Conservation (phyloP, 2,797 vertebrate genomes). For the Myioborus miniatus region DNA sequence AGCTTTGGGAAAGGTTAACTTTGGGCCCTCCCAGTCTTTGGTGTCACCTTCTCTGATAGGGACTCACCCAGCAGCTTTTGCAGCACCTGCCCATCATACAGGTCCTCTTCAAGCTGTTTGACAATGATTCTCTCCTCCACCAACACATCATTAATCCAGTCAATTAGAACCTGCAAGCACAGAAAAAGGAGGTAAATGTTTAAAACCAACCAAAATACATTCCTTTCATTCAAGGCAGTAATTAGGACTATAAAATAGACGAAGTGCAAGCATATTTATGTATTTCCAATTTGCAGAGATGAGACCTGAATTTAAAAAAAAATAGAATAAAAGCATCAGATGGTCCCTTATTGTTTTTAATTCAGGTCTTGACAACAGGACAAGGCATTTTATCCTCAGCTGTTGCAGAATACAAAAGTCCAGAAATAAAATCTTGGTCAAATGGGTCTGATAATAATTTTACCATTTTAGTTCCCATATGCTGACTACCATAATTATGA, state of each 20-base stretch:
- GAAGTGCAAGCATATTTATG: neutral
- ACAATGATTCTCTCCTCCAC: constrained; percentile 97
- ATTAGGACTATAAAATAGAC: neutral
- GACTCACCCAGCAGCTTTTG: constrained; percentile 95
- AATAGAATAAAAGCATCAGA: neutral
- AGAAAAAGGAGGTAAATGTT: neutral
- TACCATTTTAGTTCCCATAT: neutral
- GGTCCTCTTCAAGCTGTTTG: constrained; percentile 94
- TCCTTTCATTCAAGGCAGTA: neutral
- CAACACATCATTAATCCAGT: constrained; percentile 95
- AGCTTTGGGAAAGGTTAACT: neutral
- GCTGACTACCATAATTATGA: neutral
- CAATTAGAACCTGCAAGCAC: constrained; percentile 86
- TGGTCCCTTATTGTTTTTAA: neutral
- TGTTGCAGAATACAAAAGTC: neutral
- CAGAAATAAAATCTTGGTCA: neutral
- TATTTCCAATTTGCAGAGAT: neutral
- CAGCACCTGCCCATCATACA: constrained; percentile 96
- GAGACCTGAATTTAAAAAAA: neutral
- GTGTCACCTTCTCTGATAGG: rapidly evolving
- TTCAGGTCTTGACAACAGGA: neutral
- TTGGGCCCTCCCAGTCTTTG: neutral
- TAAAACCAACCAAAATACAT: neutral
- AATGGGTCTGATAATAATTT: neutral
- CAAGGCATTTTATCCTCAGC: neutral